A percentile compares a stretch with the other conserved stretches of the same genome.
These are phyloP conservation scores for Myotis planiceps DNA, from an alignment of 2,797 vertebrate genomes.

Conservation along the genomic window DNA sequence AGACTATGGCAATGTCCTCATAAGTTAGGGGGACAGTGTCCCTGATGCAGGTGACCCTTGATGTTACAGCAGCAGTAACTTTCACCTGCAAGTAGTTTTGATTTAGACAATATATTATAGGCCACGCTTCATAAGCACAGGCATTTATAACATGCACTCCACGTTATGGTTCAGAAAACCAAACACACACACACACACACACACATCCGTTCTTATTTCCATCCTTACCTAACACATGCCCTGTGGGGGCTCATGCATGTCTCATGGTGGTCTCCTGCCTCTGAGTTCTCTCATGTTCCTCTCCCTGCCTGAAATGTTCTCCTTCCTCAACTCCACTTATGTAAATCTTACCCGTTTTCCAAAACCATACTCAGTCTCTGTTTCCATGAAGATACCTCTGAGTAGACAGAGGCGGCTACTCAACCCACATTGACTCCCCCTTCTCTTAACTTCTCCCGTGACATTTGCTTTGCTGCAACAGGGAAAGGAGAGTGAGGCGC, in stretches of 20 bases:
- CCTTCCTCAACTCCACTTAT: not conserved
- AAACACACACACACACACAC: not conserved
- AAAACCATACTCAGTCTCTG: not conserved
- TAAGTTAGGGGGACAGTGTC: not conserved
- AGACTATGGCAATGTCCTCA: not conserved
- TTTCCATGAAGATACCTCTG: not conserved
- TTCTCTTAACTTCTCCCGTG: not conserved
- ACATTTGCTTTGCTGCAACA: constrained; percentile 23
- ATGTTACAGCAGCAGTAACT: not conserved
- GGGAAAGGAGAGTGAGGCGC: not conserved
- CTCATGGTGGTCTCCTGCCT: not conserved
- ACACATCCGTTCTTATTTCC: not conserved
- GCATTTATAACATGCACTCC: not conserved
- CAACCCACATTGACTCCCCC: not conserved
- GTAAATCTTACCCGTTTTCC: not conserved
- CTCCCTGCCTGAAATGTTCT: not conserved
- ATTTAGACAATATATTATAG: not conserved
- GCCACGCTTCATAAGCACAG: not conserved
- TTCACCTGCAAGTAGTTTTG: not conserved
- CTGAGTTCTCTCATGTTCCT: not conserved
- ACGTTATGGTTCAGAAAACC: not conserved
- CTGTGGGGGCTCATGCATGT: not conserved
- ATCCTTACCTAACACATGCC: not conserved
- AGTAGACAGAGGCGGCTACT: not conserved
- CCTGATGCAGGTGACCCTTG: not conserved